A percentile compares a stretch with the other conserved stretches of the same genome.
Conservation (phyloP, 2,888 invertebrate genomes). For the Corbicula japonica region DNA sequence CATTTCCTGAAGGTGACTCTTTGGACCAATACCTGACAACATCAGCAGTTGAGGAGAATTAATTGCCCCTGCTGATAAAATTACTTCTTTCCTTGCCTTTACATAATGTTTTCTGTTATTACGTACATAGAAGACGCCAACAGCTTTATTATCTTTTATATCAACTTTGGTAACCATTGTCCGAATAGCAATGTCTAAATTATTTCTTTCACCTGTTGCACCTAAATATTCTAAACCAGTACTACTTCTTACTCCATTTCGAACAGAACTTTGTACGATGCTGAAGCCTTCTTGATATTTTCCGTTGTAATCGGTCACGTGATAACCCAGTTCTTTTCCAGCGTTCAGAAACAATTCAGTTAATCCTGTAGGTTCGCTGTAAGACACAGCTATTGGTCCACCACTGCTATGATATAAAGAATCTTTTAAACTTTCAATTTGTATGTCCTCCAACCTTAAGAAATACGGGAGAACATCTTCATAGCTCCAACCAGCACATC, state of each 20-base stretch:
- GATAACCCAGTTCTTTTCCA: conserved; percentile 89
- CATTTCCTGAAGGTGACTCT: conserved; percentile 78
- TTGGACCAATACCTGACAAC: conserved; percentile 84
- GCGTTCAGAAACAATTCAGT: conserved; percentile 87
- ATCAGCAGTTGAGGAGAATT: conserved; percentile 84
- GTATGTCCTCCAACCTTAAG: conserved; percentile 88
- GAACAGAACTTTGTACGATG: conserved; percentile 2
- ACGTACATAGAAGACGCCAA: conserved; percentile 13
- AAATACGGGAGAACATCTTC: conserved; percentile 90
- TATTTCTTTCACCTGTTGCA: not conserved
- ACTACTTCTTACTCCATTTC: conserved; percentile 78
- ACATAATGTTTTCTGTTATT: conserved; percentile 11
- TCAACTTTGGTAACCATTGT: conserved; percentile 57
- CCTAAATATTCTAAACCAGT: conserved; percentile 81
- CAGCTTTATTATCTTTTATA: conserved; percentile 10
- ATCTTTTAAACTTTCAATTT: conserved; percentile 63
- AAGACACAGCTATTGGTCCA: conserved; percentile 79
- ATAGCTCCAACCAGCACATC: conserved; percentile 96
- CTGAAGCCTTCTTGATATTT: conserved; percentile 15
- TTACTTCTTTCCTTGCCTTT: conserved; percentile 70
- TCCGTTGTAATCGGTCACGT: conserved; percentile 85
- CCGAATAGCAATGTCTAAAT: not conserved
- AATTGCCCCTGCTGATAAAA: conserved; percentile 84
- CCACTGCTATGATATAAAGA: conserved; percentile 77
- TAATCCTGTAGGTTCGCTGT: conserved; percentile 71